phyloP scores from a whole-genome alignment of 2,797 vertebrate genomes.

The Pangasius krempfi region DNA sequence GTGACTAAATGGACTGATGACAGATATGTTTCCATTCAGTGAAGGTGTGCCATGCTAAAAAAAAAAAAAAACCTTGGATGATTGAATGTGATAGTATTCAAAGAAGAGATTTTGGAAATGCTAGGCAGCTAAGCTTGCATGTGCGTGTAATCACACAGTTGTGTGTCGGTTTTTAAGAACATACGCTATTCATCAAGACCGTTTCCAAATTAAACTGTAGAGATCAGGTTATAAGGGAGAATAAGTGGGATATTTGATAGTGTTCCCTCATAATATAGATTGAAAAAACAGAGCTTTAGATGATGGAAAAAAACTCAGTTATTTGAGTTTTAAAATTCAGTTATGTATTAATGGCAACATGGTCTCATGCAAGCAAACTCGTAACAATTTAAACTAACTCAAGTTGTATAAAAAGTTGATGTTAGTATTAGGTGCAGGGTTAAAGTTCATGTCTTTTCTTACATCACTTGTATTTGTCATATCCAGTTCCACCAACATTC shows the following conservation, averaged over 20 bases:
- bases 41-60: conserved; percentile 29
- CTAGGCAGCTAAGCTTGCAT: background rate
- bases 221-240: conserved; percentile 24
- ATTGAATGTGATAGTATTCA: conserved; percentile 7
- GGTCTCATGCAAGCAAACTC: background rate
- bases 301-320: conserved; percentile 21
- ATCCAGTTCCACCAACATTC: background rate
- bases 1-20: conserved; percentile 43
- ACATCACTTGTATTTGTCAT: background rate
- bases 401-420: background rate
- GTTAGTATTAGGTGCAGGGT: background rate
- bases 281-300: conserved; percentile 13
- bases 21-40: conserved; percentile 43
- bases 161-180: conserved; percentile 38
- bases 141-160: conserved; percentile 17
- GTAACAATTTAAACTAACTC: background rate
- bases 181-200: conserved; percentile 45
- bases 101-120: conserved; percentile 23
- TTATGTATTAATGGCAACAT: background rate
- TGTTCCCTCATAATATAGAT: conserved; percentile 10
- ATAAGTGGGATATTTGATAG: conserved; percentile 30
- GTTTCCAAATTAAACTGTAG: conserved; percentile 42
- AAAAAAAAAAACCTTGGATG: conserved; percentile 23
- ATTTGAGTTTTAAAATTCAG: background rate
- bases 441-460: background rate